These are phyloP conservation scores for Beaufortia kweichowensis DNA, from an alignment of 2,113 vertebrate species.

Conservation along the genomic window DNA sequence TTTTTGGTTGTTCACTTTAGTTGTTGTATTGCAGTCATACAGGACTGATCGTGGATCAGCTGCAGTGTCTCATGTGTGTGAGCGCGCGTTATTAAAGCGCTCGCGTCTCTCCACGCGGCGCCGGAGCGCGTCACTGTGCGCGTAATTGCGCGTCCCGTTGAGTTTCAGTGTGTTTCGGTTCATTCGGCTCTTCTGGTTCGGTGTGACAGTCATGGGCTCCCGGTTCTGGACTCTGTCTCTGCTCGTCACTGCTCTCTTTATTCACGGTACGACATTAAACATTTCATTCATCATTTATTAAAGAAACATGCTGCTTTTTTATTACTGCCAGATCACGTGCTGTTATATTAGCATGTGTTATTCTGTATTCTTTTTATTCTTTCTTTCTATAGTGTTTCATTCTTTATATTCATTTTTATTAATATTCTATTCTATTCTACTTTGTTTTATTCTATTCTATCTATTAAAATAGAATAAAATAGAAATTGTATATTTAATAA, in stretches of 20 bases:
- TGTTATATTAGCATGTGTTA: neutral
- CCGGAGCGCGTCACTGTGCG: neutral
- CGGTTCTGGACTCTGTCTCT: slow-evolving; percentile 10
- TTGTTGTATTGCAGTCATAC: too few relatives aligned
- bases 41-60: neutral
- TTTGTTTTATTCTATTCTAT: too few relatives aligned
- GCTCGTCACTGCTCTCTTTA: neutral
- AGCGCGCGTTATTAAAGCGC: too few relatives aligned
- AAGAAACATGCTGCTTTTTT: neutral
- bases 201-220: slow-evolving; percentile 11
- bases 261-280: slow-evolving; percentile 2
- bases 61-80: too few relatives aligned
- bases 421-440: too few relatives aligned
- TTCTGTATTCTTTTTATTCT: too few relatives aligned
- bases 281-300: neutral
- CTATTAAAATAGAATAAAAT: too few relatives aligned
- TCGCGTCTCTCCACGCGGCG: too few relatives aligned
- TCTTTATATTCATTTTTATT: neutral
- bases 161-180: neutral
- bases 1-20: too few relatives aligned
- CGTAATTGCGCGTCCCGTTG: neutral
- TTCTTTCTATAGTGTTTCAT: neutral
- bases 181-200: neutral
- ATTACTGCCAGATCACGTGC: neutral
- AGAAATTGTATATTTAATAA: too few relatives aligned